phyloP scores from a whole-genome alignment of 2,888 invertebrate species.

The Parnassius apollo region DNA sequence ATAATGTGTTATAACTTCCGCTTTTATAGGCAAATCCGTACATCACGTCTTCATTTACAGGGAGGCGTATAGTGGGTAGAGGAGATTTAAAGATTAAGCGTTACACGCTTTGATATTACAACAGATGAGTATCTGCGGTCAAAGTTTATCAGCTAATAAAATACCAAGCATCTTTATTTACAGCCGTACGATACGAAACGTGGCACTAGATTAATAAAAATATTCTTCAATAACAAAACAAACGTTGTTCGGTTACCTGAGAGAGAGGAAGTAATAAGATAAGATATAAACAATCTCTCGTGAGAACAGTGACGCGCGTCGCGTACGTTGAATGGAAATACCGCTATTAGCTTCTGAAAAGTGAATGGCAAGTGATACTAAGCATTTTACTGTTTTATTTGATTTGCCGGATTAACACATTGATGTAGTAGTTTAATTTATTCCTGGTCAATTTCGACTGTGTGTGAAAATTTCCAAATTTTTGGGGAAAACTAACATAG shows the following conservation, averaged over 20 bases:
- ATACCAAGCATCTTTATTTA: constrained; percentile 25
- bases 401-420: no score
- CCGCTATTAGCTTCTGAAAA: constrained; percentile 3
- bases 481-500: no score
- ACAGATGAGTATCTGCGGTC: constrained; percentile 24
- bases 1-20: constrained; percentile 23
- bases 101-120: constrained; percentile 22
- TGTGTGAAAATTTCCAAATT: no score
- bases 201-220: constrained; percentile 14
- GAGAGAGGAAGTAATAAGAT: constrained; percentile 52
- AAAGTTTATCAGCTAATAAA: constrained; percentile 27
- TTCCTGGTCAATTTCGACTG: no score
- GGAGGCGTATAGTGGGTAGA: constrained; percentile 19
- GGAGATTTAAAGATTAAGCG: constrained; percentile 27
- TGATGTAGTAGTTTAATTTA: no score
- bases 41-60: constrained; percentile 9
- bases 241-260: constrained; percentile 28
- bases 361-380: not conserved
- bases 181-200: constrained; percentile 15
- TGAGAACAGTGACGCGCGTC: constrained; percentile 33
- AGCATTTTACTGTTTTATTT: no score
- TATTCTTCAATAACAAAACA: constrained; percentile 21
- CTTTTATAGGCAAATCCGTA: constrained; percentile 2
- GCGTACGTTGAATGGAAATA: not conserved
- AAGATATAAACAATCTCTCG: constrained; percentile 46